Conservation (phyloP, 1,140 invertebrate species). For the Lepidotrigona ventralis region DNA sequence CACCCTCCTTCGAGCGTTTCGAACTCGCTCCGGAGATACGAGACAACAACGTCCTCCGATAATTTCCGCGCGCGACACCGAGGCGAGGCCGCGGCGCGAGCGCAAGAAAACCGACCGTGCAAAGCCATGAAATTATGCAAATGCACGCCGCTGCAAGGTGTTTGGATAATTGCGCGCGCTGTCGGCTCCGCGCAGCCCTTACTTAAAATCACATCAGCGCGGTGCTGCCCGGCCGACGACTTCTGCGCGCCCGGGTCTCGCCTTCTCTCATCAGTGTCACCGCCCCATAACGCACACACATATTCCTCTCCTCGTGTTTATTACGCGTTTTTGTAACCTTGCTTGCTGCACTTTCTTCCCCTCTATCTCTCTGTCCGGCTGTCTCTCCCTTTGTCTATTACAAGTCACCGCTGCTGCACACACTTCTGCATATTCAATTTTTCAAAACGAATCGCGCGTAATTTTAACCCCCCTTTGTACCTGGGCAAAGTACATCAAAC, state of each 20-base stretch:
- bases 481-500: too few relatives aligned
- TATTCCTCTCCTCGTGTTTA: constrained; percentile 16
- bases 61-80: constrained; percentile 31
- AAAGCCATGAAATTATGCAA: constrained; percentile 72
- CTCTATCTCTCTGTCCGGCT: background rate
- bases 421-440: too few relatives aligned
- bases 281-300: constrained; percentile 44
- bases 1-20: background rate
- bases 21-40: background rate
- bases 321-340: constrained; percentile 33
- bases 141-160: constrained; percentile 67
- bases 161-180: constrained; percentile 73
- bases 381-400: background rate
- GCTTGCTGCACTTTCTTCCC: background rate
- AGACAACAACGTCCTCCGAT: background rate
- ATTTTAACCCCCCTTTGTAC: too few relatives aligned
- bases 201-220: constrained; percentile 76
- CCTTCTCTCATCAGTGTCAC: constrained; percentile 42
- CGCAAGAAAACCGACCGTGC: constrained; percentile 38
- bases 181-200: constrained; percentile 66
- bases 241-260: constrained; percentile 2
- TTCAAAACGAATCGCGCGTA: too few relatives aligned
- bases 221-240: constrained; percentile 27
- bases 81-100: background rate
- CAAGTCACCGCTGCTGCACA: background rate